Base-by-base conservation (phyloP, 2,888 invertebrate species). In the Cantharis rufa region DNA sequence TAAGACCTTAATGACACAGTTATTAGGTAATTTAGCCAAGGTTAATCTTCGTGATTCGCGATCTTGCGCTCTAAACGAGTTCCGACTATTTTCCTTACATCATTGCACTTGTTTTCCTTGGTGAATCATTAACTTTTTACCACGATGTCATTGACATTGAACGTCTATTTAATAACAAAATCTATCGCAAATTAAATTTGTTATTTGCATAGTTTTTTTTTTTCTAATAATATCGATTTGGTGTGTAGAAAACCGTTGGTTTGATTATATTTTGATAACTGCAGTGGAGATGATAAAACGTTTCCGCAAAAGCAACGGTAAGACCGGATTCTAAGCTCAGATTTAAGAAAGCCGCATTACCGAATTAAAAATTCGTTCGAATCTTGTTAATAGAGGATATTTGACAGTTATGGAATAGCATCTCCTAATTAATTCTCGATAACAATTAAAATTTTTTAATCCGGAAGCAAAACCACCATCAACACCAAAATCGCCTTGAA, bases 41-140 rank as follows among this genome's bases (percentile, higher is more conserved):
- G 85, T 82, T 82, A 78, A 69, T 77, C 79, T 76, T 77, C 73
- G 79, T 75, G 74, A 71, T 75, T 68, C 77, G 74, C 70, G 71
- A 27, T 21, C 21, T 70, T 64, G 72, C 74, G 48, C 69, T 63
- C 21, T 2, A 74, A 78, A 80, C 80, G 63, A 75, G 81, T 79
- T 77, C 75, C 70, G 71, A 74, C 32, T 76, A 77, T 78, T 73
- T 77, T 75, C 78, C 82, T 84, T 84, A 81, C 83, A 83, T 84
- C 83, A 83, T 80, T 82, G 79, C 79, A 82, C 83, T 82, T 73
- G 85, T 85, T 85, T 85, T 85, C 86, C 85, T 86, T 85, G 85
- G 81, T 85, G 85, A 86, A 81, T 85, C 85, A 85, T 84, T 84
- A 82, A 78, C 78, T 79, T 82, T 81, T 84, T 83, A 82, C 79